phyloP scores from a whole-genome alignment of 2,797 vertebrate genomes.

The Enteromius radiatus region DNA sequence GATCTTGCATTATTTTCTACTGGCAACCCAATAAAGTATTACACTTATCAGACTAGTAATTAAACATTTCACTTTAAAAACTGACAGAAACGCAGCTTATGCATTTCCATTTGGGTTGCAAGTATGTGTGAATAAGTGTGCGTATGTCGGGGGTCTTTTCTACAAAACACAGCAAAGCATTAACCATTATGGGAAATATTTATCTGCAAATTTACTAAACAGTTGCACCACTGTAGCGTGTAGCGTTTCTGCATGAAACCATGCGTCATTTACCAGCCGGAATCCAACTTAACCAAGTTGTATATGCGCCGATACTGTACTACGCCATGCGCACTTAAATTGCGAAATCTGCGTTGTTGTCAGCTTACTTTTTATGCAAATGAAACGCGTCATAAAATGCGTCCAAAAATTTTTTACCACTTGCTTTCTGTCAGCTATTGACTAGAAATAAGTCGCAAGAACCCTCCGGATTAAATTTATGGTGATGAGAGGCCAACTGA shows the following conservation, averaged over 20 bases:
- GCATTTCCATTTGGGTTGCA: slow-evolving; percentile 84
- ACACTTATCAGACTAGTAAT: slow-evolving; percentile 74
- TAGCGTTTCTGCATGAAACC: not conserved
- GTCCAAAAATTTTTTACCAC: not conserved
- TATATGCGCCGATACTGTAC: not conserved
- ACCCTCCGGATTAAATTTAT: not conserved
- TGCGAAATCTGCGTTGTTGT: not conserved
- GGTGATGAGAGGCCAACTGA: not conserved
- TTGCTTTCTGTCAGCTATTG: not conserved
- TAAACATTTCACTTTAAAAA: slow-evolving; percentile 74
- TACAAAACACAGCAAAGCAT: slow-evolving; percentile 55
- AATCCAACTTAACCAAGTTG: not conserved
- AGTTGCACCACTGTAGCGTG: not conserved
- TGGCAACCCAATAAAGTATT: slow-evolving; percentile 65
- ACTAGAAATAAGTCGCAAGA: not conserved
- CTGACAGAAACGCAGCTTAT: slow-evolving; percentile 82
- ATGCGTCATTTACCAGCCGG: not conserved
- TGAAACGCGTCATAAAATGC: not conserved
- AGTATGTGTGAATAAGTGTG: slow-evolving; percentile 57
- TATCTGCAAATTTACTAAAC: slow-evolving; percentile 6
- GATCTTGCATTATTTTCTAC: slow-evolving; percentile 49
- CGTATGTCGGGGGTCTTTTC: slow-evolving; percentile 61
- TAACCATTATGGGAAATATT: slow-evolving; percentile 11
- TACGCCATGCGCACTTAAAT: slow-evolving; percentile 11
- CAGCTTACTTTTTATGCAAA: slow-evolving; percentile 3